phyloP scores from a whole-genome alignment of 1,140 invertebrate species.

The Lutraria rhynchaena region DNA sequence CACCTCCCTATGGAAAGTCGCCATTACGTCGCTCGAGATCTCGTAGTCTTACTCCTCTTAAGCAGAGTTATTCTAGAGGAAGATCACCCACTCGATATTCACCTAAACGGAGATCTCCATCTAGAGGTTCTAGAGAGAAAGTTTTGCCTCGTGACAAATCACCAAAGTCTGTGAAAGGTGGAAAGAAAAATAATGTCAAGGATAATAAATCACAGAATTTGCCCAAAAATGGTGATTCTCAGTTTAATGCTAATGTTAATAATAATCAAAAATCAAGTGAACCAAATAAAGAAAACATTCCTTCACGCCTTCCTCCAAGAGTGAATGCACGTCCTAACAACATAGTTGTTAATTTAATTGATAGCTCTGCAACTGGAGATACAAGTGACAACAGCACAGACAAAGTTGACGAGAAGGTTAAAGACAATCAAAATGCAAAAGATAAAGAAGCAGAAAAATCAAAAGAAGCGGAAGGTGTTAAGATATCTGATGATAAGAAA shows the following conservation, averaged over 20 bases:
- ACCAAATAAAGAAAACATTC: slow-evolving; percentile 52
- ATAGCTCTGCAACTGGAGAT: background rate
- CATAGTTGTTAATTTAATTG: slow-evolving; percentile 28
- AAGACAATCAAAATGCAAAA: slow-evolving; percentile 27
- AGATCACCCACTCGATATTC: slow-evolving; percentile 36
- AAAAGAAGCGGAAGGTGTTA: too few species aligned
- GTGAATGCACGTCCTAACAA: slow-evolving; percentile 21
- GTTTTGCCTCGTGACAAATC: background rate
- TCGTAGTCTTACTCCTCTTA: slow-evolving; percentile 7
- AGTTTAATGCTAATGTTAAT: background rate
- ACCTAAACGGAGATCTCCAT: slow-evolving; percentile 18
- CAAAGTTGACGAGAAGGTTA: slow-evolving; percentile 20
- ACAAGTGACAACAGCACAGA: background rate
- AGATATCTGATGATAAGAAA: too few species aligned
- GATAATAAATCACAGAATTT: background rate
- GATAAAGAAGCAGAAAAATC: background rate
- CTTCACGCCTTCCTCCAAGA: background rate
- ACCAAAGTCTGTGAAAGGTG: background rate
- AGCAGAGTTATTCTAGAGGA: background rate
- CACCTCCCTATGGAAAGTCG: slow-evolving; percentile 32
- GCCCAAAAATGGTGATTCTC: background rate
- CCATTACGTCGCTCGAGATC: slow-evolving; percentile 1
- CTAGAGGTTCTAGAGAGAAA: slow-evolving; percentile 32
- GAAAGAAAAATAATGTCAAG: background rate
- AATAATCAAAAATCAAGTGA: slow-evolving; percentile 2